phyloP scores from a whole-genome alignment of 1,140 invertebrate genomes.

The Centruroides vittatus region DNA sequence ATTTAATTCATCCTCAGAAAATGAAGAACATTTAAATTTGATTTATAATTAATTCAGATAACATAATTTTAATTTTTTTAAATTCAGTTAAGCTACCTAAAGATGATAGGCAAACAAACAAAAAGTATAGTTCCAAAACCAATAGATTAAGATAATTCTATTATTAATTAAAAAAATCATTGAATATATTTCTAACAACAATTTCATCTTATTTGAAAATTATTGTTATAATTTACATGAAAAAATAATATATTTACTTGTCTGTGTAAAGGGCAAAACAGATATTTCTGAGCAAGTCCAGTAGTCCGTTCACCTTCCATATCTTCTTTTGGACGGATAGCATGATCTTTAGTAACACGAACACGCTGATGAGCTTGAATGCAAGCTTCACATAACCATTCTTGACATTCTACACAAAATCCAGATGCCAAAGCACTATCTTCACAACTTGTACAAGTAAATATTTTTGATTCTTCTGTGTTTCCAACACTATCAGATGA shows the following conservation, averaged over 20 bases:
- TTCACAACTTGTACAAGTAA: constrained; percentile 65
- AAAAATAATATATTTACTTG: constrained; percentile 33
- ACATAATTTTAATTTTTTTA: no score
- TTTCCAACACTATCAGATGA: constrained; percentile 22
- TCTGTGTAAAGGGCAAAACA: constrained; percentile 56
- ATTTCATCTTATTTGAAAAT: no score
- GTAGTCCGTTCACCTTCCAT: constrained; percentile 41
- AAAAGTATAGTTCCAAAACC: no score
- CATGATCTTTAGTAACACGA: constrained; percentile 84
- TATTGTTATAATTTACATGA: background rate
- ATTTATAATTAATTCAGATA: no score
- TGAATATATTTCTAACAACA: no score
- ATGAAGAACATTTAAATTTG: no score
- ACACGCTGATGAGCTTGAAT: constrained; percentile 61
- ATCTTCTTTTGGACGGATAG: constrained; percentile 68
- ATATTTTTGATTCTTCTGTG: constrained; percentile 34
- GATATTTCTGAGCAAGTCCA: constrained; percentile 38
- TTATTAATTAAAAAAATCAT: no score
- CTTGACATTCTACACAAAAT: constrained; percentile 75
- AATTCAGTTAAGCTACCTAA: no score
- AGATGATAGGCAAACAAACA: no score
- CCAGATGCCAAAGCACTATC: constrained; percentile 63
- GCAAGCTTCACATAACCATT: constrained; percentile 80
- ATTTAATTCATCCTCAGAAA: no score
- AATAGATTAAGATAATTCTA: no score